Percentiles rank a stretch among this genome's conserved stretches.
Conservation (phyloP, 2,113 vertebrate genomes). For the mouse (Mus musculus) region GRCm39 chr15:26252001-26252500, state of each 20-base stretch:
- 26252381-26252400: no score
- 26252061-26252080: neutral
- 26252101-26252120: neutral
- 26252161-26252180: neutral
- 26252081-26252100: neutral
- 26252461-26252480: no score
- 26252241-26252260: neutral
- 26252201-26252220: neutral
- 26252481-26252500: no score
- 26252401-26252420: no score
- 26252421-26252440: no score
- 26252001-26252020: neutral
- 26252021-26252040: neutral
- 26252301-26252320: neutral
- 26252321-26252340: neutral
- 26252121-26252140: conserved; percentile 16
- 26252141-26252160: neutral
- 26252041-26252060: neutral
- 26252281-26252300: neutral
- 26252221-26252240: neutral
- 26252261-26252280: neutral
- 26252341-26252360: neutral
- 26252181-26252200: neutral
- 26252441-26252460: no score
- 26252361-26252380: no score